Evolutionary conservation across 2,888 invertebrate species (phyloP).

Genomic region (Orthosia incerta): DNA sequence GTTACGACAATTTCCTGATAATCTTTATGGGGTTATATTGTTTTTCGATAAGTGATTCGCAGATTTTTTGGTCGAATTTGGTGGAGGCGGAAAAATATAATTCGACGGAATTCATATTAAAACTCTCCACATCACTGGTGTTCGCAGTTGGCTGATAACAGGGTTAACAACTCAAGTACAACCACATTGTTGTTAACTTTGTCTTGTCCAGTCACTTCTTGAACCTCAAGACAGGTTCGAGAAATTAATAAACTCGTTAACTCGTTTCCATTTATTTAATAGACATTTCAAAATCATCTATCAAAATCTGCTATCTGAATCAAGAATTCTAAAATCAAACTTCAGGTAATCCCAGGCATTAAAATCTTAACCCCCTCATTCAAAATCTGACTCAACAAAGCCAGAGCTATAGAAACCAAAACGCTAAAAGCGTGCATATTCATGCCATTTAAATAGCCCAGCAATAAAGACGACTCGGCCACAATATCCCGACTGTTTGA

Average conservation of each 20-base stretch:
- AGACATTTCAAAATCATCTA: too few relatives aligned
- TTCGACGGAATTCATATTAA: too few relatives aligned
- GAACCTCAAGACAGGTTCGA: too few relatives aligned
- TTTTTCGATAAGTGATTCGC: slow-evolving; percentile 47
- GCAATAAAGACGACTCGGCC: slow-evolving; percentile 80
- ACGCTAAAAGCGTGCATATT: slow-evolving; percentile 81
- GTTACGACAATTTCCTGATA: slow-evolving; percentile 60
- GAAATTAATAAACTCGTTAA: too few relatives aligned
- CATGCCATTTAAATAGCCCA: slow-evolving; percentile 80
- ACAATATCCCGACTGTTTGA: slow-evolving; percentile 83
- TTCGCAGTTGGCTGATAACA: background rate
- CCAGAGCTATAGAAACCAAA: slow-evolving; percentile 71
- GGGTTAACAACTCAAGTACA: background rate
- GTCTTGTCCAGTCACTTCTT: too few relatives aligned
- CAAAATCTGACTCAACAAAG: slow-evolving; percentile 45
- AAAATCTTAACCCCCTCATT: slow-evolving; percentile 6
- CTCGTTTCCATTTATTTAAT: too few relatives aligned
- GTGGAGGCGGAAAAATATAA: too few relatives aligned
- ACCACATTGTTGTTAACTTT: background rate
- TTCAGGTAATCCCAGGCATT: slow-evolving; percentile 11
- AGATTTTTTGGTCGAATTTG: background rate
- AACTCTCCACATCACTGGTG: too few relatives aligned
- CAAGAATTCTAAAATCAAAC: background rate
- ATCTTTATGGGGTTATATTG: slow-evolving; percentile 59
- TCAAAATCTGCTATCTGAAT: background rate